A percentile compares a stretch with the other conserved stretches of the same genome.
Conservation (phyloP, 2,797 vertebrate species). For the Pseudotriccus pelzelni region DNA sequence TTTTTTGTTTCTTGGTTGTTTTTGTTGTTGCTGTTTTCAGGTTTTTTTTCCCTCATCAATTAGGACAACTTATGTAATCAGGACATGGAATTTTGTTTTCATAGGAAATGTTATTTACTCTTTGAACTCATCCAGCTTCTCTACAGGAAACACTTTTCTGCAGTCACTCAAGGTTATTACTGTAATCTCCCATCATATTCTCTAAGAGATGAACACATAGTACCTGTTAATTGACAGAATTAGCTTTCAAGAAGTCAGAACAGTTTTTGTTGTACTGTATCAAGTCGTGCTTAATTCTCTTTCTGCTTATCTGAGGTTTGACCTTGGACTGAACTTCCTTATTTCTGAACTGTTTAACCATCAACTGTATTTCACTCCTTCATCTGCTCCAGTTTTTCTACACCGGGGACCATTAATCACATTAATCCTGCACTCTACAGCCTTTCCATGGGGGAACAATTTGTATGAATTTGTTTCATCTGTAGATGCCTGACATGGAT, state of each 20-base stretch:
- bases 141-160: not conserved
- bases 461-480: not conserved
- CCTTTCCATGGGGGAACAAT: not conserved
- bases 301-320: not conserved
- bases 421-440: not conserved
- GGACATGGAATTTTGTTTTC: not conserved
- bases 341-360: not conserved
- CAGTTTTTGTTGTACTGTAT: not conserved
- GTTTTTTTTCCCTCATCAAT: not conserved
- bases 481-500: not conserved
- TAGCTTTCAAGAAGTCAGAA: slow-evolving; percentile 7
- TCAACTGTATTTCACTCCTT: not conserved
- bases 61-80: not conserved
- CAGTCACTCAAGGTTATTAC: not conserved
- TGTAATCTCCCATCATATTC: not conserved
- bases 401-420: not conserved
- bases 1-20: not conserved
- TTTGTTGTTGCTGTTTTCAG: too few species aligned
- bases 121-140: not conserved
- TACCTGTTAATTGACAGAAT: slow-evolving; percentile 8
- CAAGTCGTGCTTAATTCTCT: not conserved
- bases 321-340: slow-evolving; percentile 8
- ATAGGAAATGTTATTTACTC: not conserved
- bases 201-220: not conserved
- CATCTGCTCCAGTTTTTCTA: not conserved